A percentile compares a stretch with the other conserved stretches of the same genome.
Conservation (phyloP, 2,797 vertebrate genomes). For the Enteromius paludinosus region DNA sequence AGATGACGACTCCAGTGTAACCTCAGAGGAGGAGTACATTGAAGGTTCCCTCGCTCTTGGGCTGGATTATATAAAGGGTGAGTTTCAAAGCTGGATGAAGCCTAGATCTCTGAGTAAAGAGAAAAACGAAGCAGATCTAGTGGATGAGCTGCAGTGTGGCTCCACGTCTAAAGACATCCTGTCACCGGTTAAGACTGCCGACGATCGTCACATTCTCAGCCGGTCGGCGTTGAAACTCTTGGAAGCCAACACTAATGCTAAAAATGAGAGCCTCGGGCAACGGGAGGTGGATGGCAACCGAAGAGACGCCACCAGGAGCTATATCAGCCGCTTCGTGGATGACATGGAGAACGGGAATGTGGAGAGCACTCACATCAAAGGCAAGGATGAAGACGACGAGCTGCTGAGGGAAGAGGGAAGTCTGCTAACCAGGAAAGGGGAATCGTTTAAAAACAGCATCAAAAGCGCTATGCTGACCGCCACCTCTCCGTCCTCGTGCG, state of each 20-base stretch:
- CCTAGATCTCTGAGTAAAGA: constrained; percentile 80
- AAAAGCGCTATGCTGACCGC: constrained; percentile 66
- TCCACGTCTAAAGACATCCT: constrained; percentile 71
- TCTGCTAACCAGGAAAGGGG: constrained; percentile 73
- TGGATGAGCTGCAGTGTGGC: constrained; percentile 84
- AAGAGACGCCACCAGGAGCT: constrained; percentile 73
- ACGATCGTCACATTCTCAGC: constrained; percentile 76
- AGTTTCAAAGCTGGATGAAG: constrained; percentile 91
- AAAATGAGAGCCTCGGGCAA: constrained; percentile 66
- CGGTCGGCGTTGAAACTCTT: constrained; percentile 72
- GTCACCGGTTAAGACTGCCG: constrained; percentile 70
- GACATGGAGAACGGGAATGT: constrained; percentile 96
- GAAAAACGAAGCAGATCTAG: constrained; percentile 80
- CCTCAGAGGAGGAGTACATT: constrained; percentile 89
- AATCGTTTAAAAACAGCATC: constrained; percentile 72
- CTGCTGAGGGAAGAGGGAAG: constrained; percentile 76
- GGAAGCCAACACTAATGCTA: constrained; percentile 79
- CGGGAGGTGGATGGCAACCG: constrained; percentile 70
- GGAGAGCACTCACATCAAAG: constrained; percentile 75
- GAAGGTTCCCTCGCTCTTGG: constrained; percentile 87
- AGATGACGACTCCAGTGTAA: constrained; percentile 86
- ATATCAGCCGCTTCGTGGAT: constrained; percentile 83
- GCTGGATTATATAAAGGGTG: constrained; percentile 91
- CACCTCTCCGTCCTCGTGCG: constrained; percentile 62
- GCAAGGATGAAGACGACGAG: constrained; percentile 75